Conservation (phyloP, 2,888 invertebrate genomes). For the Arctia plantaginis region DNA sequence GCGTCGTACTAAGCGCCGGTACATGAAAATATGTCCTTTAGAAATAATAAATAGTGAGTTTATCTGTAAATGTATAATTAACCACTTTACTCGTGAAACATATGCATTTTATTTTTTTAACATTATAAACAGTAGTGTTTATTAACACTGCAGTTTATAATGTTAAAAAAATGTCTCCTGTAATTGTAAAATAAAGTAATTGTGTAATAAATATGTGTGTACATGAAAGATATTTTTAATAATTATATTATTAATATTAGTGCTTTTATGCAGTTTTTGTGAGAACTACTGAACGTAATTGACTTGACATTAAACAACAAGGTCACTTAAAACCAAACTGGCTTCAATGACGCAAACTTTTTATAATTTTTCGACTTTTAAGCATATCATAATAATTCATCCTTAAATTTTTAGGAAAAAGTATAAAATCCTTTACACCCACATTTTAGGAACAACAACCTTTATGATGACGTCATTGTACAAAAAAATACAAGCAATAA, state of each 20-base stretch:
- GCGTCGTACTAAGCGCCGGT: too few relatives aligned
- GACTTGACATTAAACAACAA: not conserved
- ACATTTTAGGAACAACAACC: not conserved
- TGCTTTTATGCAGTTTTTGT: not conserved
- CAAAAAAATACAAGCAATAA: not conserved
- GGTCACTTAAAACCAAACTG: not conserved
- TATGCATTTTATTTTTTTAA: too few relatives aligned
- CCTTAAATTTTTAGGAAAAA: not conserved
- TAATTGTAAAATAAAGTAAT: not conserved
- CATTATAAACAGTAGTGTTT: too few relatives aligned
- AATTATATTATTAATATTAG: not conserved
- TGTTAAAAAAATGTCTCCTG: too few relatives aligned
- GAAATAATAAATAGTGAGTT: too few relatives aligned
- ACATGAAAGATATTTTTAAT: not conserved
- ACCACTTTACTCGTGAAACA: too few relatives aligned
- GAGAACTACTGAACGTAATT: not conserved
- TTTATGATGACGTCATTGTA: not conserved
- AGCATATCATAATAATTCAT: conserved; percentile 3
- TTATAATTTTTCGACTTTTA: not conserved
- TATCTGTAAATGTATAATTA: too few relatives aligned
- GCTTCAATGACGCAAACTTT: not conserved
- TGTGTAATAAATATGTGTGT: not conserved
- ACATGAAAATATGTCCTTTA: too few relatives aligned
- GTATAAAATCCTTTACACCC: not conserved
- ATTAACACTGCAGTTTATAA: too few relatives aligned